Evolutionary conservation across 2,797 vertebrate species (phyloP).

Genomic region (Sebastiscus albofasciatus): DNA sequence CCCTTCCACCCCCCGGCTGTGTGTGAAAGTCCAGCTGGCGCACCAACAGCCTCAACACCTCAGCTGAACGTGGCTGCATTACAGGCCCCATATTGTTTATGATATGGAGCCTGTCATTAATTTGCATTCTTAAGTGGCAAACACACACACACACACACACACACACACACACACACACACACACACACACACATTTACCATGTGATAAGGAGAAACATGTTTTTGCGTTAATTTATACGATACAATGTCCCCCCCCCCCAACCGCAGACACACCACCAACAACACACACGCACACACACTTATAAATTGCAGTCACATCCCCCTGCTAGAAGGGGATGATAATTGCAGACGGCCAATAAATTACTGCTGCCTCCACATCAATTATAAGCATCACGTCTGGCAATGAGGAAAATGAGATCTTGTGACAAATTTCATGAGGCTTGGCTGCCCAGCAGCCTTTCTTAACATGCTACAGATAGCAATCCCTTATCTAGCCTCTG

Average conservation of each 20-base stretch:
- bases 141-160: slow-evolving; percentile 26
- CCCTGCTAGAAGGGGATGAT: slow-evolving; percentile 86
- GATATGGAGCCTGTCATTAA: slow-evolving; percentile 70
- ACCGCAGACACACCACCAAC: slow-evolving; percentile 72
- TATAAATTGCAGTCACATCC: slow-evolving; percentile 90
- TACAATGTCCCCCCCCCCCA: slow-evolving; percentile 61
- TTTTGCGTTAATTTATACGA: slow-evolving; percentile 77
- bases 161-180: slow-evolving; percentile 28
- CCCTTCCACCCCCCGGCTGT: slow-evolving; percentile 67
- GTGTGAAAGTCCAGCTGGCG: slow-evolving; percentile 83
- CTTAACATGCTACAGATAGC: slow-evolving; percentile 92
- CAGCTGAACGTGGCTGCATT: slow-evolving; percentile 53
- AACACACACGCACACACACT: slow-evolving; percentile 69
- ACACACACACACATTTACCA: slow-evolving; percentile 37
- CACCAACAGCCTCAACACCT: slow-evolving; percentile 62
- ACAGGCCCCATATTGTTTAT: slow-evolving; percentile 75
- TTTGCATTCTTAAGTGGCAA: slow-evolving; percentile 72
- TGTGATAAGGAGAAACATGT: slow-evolving; percentile 66
- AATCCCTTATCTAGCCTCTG: slow-evolving; percentile 91
- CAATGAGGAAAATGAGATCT: slow-evolving; percentile 91
- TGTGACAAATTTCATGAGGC: slow-evolving; percentile 89
- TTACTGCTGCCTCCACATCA: slow-evolving; percentile 90
- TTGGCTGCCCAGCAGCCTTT: slow-evolving; percentile 88
- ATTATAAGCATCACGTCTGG: slow-evolving; percentile 90
- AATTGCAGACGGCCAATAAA: slow-evolving; percentile 90